phyloP scores from a whole-genome alignment of 2,113 vertebrate species.

The Petroica traversi region DNA sequence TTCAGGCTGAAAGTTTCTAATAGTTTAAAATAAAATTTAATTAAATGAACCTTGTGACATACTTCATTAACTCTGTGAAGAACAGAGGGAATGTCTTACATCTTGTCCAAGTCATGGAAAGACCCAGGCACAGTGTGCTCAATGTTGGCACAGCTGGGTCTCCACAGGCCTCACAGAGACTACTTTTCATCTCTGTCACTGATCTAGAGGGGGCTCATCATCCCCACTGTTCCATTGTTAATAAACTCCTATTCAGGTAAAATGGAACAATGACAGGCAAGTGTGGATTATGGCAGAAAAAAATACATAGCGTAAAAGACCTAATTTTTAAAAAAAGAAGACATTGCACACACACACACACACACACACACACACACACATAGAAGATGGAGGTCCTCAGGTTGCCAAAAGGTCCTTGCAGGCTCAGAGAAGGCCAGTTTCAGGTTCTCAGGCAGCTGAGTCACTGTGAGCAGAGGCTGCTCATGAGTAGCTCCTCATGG shows the following conservation, averaged over 20 bases:
- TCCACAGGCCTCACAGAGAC: neutral
- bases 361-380: fast-evolving
- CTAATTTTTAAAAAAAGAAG: neutral
- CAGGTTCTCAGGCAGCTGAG: neutral
- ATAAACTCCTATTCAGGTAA: neutral
- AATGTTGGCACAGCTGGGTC: neutral
- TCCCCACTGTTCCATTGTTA: neutral
- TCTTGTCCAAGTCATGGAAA: neutral
- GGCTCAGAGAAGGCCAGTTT: neutral
- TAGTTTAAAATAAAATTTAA: conserved; percentile 9
- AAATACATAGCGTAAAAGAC: neutral
- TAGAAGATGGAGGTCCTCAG: neutral
- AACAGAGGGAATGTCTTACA: neutral
- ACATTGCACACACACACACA: too few relatives aligned
- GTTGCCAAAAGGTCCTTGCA: neutral
- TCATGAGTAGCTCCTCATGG: neutral
- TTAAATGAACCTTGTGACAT: neutral
- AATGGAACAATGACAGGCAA: neutral
- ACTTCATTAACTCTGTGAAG: neutral
- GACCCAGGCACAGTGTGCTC: fast-evolving
- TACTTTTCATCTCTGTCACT: neutral
- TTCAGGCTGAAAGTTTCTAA: neutral
- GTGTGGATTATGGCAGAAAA: neutral
- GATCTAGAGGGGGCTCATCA: neutral
- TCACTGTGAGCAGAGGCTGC: neutral